Conservation (phyloP, 2,113 vertebrate species). For the Camelus dromedarius region DNA sequence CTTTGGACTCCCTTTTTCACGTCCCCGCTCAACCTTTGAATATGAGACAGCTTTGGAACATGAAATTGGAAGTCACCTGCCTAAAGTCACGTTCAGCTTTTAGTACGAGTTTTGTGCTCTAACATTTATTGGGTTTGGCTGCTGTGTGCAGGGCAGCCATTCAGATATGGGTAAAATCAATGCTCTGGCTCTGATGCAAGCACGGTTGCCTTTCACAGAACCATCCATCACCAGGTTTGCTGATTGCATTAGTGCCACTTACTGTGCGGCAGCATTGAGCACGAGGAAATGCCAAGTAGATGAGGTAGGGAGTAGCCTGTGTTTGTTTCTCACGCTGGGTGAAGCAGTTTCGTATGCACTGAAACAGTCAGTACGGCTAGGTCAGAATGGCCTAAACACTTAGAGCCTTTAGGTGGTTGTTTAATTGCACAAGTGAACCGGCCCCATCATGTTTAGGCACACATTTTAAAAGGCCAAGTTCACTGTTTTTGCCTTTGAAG, state of each 20-base stretch:
- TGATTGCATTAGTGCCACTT: constrained; percentile 64
- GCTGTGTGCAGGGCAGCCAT: background rate
- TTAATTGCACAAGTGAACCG: constrained; percentile 65
- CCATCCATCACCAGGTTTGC: constrained; percentile 34
- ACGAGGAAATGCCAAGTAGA: constrained; percentile 64
- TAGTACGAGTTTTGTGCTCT: background rate
- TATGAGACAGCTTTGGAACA: background rate
- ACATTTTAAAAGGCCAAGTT: constrained; percentile 35
- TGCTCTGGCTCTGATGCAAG: background rate
- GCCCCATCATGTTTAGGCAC: constrained; percentile 35
- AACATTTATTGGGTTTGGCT: background rate
- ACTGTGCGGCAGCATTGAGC: constrained; percentile 50
- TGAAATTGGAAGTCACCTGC: background rate
- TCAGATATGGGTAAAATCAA: background rate
- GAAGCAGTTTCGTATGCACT: constrained; percentile 25
- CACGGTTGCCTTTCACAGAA: background rate
- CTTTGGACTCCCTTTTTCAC: background rate
- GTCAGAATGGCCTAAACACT: constrained; percentile 12
- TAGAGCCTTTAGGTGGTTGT: background rate
- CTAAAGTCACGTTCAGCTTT: background rate
- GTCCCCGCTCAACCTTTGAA: background rate
- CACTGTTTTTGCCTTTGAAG: background rate
- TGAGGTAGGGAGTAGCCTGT: background rate
- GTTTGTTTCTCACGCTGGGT: background rate
- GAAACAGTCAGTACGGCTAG: background rate